These are phyloP conservation scores for Zaprionus tsacasi DNA, from an alignment of 1,140 invertebrate genomes.

Conservation along the genomic window DNA sequence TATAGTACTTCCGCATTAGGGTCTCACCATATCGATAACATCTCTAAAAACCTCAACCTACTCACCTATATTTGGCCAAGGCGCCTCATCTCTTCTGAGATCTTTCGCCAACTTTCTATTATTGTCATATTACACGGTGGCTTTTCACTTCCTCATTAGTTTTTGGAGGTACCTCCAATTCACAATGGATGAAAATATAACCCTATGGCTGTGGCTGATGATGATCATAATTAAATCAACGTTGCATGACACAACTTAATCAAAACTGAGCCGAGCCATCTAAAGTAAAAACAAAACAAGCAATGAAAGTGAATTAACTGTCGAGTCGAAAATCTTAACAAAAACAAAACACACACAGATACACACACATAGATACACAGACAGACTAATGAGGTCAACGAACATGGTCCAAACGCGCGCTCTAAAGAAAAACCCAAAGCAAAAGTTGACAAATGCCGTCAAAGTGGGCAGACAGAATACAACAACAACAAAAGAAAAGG, in stretches of 20 bases:
- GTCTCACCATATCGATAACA: conserved; percentile 30
- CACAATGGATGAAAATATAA: conserved; percentile 66
- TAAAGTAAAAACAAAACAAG: conserved; percentile 17
- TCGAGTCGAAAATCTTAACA: conserved; percentile 40
- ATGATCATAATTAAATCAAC: conserved; percentile 79
- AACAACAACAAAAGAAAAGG: conserved; percentile 4
- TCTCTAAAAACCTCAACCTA: conserved; percentile 34
- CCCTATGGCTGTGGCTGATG: conserved; percentile 40
- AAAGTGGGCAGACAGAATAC: conserved; percentile 57
- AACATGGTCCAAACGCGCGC: conserved; percentile 49
- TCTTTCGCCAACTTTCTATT: conserved; percentile 60
- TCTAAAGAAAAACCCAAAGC: conserved; percentile 24
- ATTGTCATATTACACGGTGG: conserved; percentile 44
- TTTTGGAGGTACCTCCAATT: conserved; percentile 30
- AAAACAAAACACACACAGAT: conserved; percentile 24
- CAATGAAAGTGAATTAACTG: conserved; percentile 75
- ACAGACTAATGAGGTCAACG: conserved; percentile 63
- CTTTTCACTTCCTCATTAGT: conserved; percentile 77
- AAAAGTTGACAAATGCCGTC: conserved; percentile 54
- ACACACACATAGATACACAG: background rate
- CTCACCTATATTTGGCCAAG: conserved; percentile 32
- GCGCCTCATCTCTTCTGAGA: background rate
- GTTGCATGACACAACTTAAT: conserved; percentile 82
- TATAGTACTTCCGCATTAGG: background rate
- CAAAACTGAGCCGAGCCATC: conserved; percentile 67